Evolutionary conservation across 1,140 invertebrate species (phyloP).

Genomic region (Ips typographus): DNA sequence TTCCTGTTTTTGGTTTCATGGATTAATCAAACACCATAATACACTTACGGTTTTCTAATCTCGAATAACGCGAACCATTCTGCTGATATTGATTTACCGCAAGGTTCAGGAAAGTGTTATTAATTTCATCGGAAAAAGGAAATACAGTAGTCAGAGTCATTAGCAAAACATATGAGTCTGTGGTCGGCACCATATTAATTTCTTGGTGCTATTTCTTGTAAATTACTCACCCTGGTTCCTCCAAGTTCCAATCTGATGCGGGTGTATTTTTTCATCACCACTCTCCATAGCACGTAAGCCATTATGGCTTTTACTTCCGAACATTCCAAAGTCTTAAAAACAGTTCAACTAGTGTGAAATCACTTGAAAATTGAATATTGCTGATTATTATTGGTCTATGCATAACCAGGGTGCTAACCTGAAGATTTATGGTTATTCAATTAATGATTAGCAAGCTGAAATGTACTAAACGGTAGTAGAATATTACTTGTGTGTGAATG

Average conservation of each 20-base stretch:
- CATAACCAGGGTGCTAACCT: too few species aligned
- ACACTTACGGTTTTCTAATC: neutral
- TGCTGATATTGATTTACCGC: neutral
- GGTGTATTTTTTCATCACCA: slow-evolving; percentile 51
- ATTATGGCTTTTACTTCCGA: slow-evolving; percentile 37
- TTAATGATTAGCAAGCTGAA: too few species aligned
- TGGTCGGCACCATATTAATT: slow-evolving; percentile 4
- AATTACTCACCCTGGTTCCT: slow-evolving; percentile 39
- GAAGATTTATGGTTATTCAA: too few species aligned
- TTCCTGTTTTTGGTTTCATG: too few species aligned
- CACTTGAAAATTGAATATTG: too few species aligned
- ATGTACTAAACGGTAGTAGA: too few species aligned
- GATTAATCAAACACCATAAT: too few species aligned
- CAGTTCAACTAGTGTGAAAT: neutral
- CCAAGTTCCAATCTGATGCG: slow-evolving; percentile 45
- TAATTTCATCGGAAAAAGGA: slow-evolving; percentile 3
- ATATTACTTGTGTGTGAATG: neutral
- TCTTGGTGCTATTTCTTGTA: too few species aligned
- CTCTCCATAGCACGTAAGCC: slow-evolving; percentile 51
- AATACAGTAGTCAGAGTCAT: slow-evolving; percentile 13
- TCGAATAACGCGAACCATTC: neutral
- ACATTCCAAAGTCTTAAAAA: slow-evolving; percentile 18
- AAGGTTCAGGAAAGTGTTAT: slow-evolving; percentile 14
- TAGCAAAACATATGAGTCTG: slow-evolving; percentile 6
- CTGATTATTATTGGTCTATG: too few species aligned